Percentiles rank a stretch among this genome's conserved stretches.
Conservation (phyloP, 2,888 invertebrate species). For the Polyommatus iphigenia region DNA sequence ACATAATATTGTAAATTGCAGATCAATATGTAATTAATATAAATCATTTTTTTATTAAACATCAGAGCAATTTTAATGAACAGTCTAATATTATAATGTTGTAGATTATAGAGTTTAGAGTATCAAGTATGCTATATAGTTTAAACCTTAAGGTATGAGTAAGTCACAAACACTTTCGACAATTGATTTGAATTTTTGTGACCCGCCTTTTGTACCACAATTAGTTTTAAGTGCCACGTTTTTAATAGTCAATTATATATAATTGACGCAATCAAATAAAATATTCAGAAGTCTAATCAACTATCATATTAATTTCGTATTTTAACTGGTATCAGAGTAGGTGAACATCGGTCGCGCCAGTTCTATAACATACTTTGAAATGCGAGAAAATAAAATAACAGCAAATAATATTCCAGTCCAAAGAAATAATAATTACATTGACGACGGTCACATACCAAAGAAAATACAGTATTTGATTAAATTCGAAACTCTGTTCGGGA, state of each 20-base stretch:
- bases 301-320: neutral
- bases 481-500: slow-evolving; percentile 29
- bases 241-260: neutral
- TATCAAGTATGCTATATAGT: too few relatives aligned
- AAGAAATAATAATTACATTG: slow-evolving; percentile 27
- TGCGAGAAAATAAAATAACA: slow-evolving; percentile 21
- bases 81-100: too few relatives aligned
- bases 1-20: too few relatives aligned
- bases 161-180: too few relatives aligned
- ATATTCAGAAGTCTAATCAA: neutral
- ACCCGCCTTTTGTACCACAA: neutral
- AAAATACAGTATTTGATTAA: slow-evolving; percentile 32
- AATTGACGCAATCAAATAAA: neutral
- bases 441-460: neutral
- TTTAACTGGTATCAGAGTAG: neutral
- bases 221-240: slow-evolving; percentile 5
- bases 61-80: too few relatives aligned
- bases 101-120: too few relatives aligned
- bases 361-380: neutral
- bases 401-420: neutral
- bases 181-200: too few relatives aligned
- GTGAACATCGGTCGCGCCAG: neutral
- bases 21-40: too few relatives aligned
- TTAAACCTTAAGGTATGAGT: too few relatives aligned
- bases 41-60: too few relatives aligned